Percentiles rank a stretch among this genome's conserved stretches.
Conservation (phyloP, 2,888 invertebrate genomes). For the Coelopa pilipes region DNA sequence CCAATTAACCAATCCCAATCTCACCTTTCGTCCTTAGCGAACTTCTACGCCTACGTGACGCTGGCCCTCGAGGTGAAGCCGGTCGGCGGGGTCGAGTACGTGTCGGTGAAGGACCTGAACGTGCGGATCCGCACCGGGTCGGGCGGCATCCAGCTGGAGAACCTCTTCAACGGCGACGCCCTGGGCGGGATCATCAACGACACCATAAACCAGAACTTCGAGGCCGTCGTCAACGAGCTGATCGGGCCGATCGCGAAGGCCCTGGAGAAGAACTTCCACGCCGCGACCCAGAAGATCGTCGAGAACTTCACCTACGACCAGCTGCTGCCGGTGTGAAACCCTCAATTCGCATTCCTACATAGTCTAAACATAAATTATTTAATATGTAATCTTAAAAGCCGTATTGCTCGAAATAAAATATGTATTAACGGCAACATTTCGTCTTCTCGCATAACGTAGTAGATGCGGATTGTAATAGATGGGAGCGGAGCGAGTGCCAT, state of each 20-base stretch:
- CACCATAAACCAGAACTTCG: slow-evolving; percentile 73
- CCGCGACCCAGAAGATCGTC: slow-evolving; percentile 72
- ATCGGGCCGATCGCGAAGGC: slow-evolving; percentile 77
- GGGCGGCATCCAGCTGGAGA: slow-evolving; percentile 75
- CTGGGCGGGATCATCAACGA: slow-evolving; percentile 79
- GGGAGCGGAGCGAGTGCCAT: too few relatives aligned
- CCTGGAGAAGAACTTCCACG: slow-evolving; percentile 70
- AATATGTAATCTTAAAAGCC: too few relatives aligned
- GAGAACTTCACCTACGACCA: slow-evolving; percentile 71
- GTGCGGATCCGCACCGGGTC: slow-evolving; percentile 77
- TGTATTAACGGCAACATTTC: too few relatives aligned
- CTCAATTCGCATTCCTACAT: too few relatives aligned
- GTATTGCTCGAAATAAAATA: too few relatives aligned
- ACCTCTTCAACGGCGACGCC: slow-evolving; percentile 80
- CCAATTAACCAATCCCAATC: too few relatives aligned
- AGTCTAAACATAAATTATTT: too few relatives aligned
- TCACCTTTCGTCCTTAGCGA: slow-evolving; percentile 66
- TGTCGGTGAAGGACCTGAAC: slow-evolving; percentile 73
- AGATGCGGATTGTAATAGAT: too few relatives aligned
- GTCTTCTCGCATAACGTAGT: too few relatives aligned
- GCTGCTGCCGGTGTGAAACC: slow-evolving; percentile 67
- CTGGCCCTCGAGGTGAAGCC: slow-evolving; percentile 72
- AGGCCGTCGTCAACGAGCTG: slow-evolving; percentile 75
- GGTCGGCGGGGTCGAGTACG: slow-evolving; percentile 70
- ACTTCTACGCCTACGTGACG: slow-evolving; percentile 74